Percentiles rank a stretch among this genome's conserved stretches.
phyloP scores from a whole-genome alignment of 2,113 vertebrate species.

The Protomyctophum bolini region DNA sequence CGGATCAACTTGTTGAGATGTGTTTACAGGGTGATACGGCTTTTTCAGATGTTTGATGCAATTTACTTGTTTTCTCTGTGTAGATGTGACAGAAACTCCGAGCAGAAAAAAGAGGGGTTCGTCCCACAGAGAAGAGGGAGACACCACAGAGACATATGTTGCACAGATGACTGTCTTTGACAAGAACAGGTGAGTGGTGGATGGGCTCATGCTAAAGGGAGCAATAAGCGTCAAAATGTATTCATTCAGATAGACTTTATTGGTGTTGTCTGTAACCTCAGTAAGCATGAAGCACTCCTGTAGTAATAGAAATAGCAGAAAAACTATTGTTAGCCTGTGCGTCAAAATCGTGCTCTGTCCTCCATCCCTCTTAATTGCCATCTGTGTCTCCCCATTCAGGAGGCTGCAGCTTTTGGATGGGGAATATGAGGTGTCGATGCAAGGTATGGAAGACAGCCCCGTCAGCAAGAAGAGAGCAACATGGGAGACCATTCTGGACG shows the following conservation, averaged over 20 bases:
- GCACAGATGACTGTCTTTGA: slow-evolving; percentile 99
- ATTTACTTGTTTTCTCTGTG: not conserved
- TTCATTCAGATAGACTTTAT: not conserved
- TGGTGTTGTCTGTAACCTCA: not conserved
- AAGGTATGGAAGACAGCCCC: slow-evolving; percentile 97
- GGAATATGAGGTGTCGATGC: slow-evolving; percentile 99
- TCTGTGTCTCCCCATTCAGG: slow-evolving; percentile 64
- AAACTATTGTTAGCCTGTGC: not conserved
- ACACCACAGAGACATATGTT: slow-evolving; percentile 87
- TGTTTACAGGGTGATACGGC: too few species aligned
- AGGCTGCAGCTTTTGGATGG: slow-evolving; percentile 96
- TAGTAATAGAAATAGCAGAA: too few species aligned
- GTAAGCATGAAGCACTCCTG: too few species aligned
- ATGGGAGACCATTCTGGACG: slow-evolving; percentile 98
- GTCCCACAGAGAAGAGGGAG: slow-evolving; percentile 90
- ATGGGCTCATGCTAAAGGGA: not conserved
- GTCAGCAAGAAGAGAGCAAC: slow-evolving; percentile 98
- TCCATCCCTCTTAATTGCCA: too few species aligned
- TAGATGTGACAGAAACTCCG: slow-evolving; percentile 93
- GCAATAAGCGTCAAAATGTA: too few species aligned
- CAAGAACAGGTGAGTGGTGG: slow-evolving; percentile 89
- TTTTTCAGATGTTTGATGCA: too few species aligned
- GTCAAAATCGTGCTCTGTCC: not conserved
- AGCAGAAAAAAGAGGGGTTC: slow-evolving; percentile 89
- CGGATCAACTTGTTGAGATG: too few species aligned